Evolutionary conservation across 2,888 invertebrate species (phyloP).

Genomic region (Oligia strigilis): DNA sequence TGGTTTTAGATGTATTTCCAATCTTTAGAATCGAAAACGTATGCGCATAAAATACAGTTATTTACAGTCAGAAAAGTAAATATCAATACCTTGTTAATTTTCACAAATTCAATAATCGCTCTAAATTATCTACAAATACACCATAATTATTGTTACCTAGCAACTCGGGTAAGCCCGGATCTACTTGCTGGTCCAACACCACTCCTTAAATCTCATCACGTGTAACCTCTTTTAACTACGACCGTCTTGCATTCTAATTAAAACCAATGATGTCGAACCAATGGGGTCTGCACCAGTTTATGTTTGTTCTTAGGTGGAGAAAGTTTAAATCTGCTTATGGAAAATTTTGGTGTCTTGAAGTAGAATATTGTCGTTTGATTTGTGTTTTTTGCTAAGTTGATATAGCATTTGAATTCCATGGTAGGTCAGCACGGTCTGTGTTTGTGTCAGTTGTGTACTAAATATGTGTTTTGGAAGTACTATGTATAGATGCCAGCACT

Average conservation of each 20-base stretch:
- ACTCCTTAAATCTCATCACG: constrained; percentile 51
- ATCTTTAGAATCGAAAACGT: neutral
- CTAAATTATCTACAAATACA: neutral
- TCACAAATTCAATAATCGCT: constrained; percentile 1
- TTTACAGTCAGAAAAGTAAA: neutral
- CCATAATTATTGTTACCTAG: constrained; percentile 18
- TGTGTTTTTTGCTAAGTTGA: neutral
- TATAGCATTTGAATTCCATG: neutral
- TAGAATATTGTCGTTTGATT: neutral
- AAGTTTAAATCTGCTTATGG: constrained; percentile 43
- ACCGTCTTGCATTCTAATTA: constrained; percentile 56
- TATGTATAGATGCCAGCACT: no score
- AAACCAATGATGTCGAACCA: constrained; percentile 22
- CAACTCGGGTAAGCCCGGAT: constrained; percentile 37
- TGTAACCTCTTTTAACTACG: constrained; percentile 43
- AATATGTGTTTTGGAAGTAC: no score
- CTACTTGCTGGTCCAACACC: constrained; percentile 2
- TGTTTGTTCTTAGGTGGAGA: constrained; percentile 36
- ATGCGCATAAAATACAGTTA: neutral
- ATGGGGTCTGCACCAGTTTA: constrained; percentile 13
- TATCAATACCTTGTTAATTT: neutral
- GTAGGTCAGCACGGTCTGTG: no score
- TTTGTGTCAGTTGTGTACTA: no score
- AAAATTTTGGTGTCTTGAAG: neutral
- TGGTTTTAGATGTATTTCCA: neutral